Conservation (phyloP, 2,888 invertebrate genomes). For the Unio pictorum region DNA sequence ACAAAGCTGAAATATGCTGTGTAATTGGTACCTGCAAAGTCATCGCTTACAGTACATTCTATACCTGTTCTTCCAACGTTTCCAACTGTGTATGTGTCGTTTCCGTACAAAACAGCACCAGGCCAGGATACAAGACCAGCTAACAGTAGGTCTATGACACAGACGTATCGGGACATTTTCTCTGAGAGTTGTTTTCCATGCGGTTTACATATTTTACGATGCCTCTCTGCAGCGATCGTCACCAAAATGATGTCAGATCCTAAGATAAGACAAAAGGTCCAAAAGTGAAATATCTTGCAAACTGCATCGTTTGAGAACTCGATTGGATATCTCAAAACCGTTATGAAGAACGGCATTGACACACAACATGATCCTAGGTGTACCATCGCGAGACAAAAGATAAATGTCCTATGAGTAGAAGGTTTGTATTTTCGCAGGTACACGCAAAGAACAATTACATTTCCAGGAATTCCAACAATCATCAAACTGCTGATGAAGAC, state of each 20-base stretch:
- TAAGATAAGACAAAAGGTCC: slow-evolving; percentile 6
- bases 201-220: slow-evolving; percentile 50
- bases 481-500: too few species aligned
- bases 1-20: slow-evolving; percentile 42
- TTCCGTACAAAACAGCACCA: slow-evolving; percentile 48
- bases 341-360: too few species aligned
- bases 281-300: too few species aligned
- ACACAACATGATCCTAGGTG: too few species aligned
- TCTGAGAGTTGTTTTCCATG: slow-evolving; percentile 40
- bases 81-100: slow-evolving; percentile 29
- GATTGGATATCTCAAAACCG: too few species aligned
- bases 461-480: too few species aligned
- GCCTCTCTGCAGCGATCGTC: slow-evolving; percentile 42
- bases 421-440: too few species aligned
- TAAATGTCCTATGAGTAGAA: too few species aligned
- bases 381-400: too few species aligned
- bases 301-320: too few species aligned
- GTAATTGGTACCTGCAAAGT: slow-evolving; percentile 24
- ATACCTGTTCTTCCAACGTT: slow-evolving; percentile 32
- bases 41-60: slow-evolving; percentile 45
- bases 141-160: slow-evolving; percentile 12
- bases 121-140: slow-evolving; percentile 39
- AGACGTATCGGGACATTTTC: slow-evolving; percentile 24
- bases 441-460: too few species aligned
- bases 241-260: slow-evolving; percentile 32